Percentiles rank a stretch among this genome's conserved stretches.
Conservation (phyloP, 2,113 vertebrate genomes). For the Bos indicus region DNA sequence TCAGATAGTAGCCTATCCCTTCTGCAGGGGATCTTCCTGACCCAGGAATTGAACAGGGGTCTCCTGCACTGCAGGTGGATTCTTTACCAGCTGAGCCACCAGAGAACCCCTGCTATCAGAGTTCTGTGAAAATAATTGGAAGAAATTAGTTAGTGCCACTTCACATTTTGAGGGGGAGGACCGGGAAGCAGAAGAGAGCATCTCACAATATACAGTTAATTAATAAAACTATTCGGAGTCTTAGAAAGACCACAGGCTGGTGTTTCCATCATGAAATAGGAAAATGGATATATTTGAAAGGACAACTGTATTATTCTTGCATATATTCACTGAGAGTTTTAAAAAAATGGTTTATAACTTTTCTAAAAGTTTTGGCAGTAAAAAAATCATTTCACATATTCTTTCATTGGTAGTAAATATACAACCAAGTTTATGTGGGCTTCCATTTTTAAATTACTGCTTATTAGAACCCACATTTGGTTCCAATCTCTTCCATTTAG, state of each 20-base stretch:
- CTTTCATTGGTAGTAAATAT: not conserved
- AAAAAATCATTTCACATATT: not conserved
- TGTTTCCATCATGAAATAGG: not conserved
- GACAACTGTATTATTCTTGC: not conserved
- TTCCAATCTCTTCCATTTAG: not conserved
- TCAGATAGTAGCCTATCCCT: not conserved
- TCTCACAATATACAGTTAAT: not conserved
- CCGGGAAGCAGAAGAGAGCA: not conserved
- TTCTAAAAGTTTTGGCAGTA: not conserved
- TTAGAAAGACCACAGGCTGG: not conserved
- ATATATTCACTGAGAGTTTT: not conserved
- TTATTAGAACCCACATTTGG: not conserved
- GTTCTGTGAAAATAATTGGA: not conserved
- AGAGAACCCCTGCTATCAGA: not conserved
- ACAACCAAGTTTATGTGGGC: not conserved
- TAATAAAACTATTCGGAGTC: not conserved
- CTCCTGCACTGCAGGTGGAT: not conserved
- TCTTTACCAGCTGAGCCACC: not conserved
- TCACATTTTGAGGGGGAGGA: not conserved
- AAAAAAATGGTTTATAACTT: not conserved
- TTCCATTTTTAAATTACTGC: not conserved
- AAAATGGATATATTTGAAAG: not conserved
- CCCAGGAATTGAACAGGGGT: fast-evolving
- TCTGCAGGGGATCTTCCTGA: not conserved
- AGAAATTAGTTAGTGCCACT: not conserved